Conservation (phyloP, 2,888 invertebrate species). For the Tipula lateralis region DNA sequence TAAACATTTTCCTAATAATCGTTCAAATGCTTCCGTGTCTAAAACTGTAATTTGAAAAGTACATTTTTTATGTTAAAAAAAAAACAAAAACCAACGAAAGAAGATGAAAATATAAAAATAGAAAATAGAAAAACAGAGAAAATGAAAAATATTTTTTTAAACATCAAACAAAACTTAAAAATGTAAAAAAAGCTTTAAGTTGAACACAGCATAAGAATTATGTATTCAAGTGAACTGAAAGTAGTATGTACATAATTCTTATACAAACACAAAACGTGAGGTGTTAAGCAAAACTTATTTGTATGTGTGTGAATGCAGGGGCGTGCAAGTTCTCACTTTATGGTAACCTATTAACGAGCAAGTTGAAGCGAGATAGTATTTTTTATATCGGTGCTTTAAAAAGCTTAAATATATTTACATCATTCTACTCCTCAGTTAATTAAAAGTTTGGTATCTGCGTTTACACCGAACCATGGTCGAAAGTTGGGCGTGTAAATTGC, state of each 20-base stretch:
- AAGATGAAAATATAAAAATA: background rate
- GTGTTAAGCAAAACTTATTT: background rate
- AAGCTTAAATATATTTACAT: no score
- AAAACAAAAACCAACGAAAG: background rate
- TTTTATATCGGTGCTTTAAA: no score
- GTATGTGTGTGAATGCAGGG: background rate
- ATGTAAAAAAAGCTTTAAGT: background rate
- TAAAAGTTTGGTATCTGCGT: no score
- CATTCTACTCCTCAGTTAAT: no score
- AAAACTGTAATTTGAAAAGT: slow-evolving; percentile 62
- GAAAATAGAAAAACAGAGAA: background rate
- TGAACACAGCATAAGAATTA: background rate
- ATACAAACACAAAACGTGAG: background rate
- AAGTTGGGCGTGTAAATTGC: no score
- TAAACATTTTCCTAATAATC: slow-evolving; percentile 94
- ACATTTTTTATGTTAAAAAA: background rate
- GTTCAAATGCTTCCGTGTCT: slow-evolving; percentile 94
- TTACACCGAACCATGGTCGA: no score
- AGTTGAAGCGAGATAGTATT: no score
- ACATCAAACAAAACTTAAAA: background rate
- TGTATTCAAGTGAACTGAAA: background rate
- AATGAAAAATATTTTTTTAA: background rate
- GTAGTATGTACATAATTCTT: background rate
- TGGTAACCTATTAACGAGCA: no score
- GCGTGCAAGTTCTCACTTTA: no score